Percentiles rank a stretch among this genome's conserved stretches.
Evolutionary conservation across 1,140 invertebrate species (phyloP).

Genomic region (Ericerus pela): DNA sequence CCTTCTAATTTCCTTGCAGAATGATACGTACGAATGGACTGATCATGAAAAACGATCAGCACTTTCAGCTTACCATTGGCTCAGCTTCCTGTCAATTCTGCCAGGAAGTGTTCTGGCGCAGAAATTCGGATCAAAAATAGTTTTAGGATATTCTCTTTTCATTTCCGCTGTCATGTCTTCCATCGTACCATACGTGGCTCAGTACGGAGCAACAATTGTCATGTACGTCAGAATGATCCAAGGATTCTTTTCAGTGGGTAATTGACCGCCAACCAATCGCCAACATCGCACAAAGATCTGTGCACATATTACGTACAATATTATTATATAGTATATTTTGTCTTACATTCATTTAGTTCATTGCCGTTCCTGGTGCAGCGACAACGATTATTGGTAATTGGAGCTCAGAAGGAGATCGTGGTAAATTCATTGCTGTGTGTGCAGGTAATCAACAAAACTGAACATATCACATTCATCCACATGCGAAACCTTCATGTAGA

Average conservation of each 20-base stretch:
- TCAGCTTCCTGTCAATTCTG: slow-evolving; percentile 25
- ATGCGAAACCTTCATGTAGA: background rate
- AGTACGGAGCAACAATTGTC: slow-evolving; percentile 40
- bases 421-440: background rate
- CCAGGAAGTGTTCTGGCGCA: slow-evolving; percentile 57
- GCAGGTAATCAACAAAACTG: too few relatives aligned
- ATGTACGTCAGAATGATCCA: slow-evolving; percentile 52
- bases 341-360: background rate
- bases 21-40: background rate
- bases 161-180: slow-evolving; percentile 50
- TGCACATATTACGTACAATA: background rate
- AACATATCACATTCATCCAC: too few relatives aligned
- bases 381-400: background rate
- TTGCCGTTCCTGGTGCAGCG: background rate
- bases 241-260: slow-evolving; percentile 50
- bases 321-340: too few relatives aligned
- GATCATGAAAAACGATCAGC: background rate
- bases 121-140: slow-evolving; percentile 50
- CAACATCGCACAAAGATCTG: too few relatives aligned
- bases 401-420: background rate
- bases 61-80: background rate
- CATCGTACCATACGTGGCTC: slow-evolving; percentile 46
- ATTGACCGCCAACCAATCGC: background rate
- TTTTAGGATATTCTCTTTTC: slow-evolving; percentile 53
- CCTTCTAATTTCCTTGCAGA: too few relatives aligned